These are phyloP conservation scores for Drosophila robusta DNA, from an alignment of 2,888 invertebrate genomes.

Conservation along the genomic window DNA sequence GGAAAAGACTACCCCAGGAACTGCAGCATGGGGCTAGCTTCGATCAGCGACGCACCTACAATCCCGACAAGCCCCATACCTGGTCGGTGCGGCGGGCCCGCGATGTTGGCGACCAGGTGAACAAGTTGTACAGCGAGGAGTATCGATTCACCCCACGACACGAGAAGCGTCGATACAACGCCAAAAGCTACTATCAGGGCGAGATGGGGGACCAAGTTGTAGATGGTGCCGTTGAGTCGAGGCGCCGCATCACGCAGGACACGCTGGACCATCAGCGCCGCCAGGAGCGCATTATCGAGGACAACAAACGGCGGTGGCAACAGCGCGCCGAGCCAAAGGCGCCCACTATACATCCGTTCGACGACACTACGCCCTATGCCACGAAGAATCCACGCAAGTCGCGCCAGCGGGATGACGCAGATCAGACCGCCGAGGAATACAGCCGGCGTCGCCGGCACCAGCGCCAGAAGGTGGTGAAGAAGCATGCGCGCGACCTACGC, in stretches of 20 bases:
- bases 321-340: constrained; percentile 20
- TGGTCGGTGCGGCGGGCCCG: constrained; percentile 1
- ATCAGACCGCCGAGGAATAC: constrained; percentile 1
- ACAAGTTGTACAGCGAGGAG: constrained; percentile 18
- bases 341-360: neutral
- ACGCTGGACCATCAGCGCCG: constrained; percentile 43
- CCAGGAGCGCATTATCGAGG: constrained; percentile 44
- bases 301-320: constrained; percentile 33
- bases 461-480: constrained; percentile 15
- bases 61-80: constrained; percentile 7
- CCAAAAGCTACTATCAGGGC: neutral
- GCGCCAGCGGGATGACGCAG: neutral
- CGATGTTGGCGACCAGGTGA: neutral
- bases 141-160: constrained; percentile 20
- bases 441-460: constrained; percentile 23
- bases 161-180: constrained; percentile 8
- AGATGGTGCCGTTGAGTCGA: constrained; percentile 1
- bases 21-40: neutral
- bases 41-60: constrained; percentile 21
- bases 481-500: constrained; percentile 33
- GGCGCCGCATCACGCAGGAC: constrained; percentile 25
- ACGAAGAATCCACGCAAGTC: neutral
- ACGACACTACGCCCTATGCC: too few species aligned
- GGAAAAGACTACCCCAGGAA: neutral
- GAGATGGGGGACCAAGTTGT: neutral